phyloP scores from a whole-genome alignment of 2,888 invertebrate genomes.

The Agapostemon virescens region DNA sequence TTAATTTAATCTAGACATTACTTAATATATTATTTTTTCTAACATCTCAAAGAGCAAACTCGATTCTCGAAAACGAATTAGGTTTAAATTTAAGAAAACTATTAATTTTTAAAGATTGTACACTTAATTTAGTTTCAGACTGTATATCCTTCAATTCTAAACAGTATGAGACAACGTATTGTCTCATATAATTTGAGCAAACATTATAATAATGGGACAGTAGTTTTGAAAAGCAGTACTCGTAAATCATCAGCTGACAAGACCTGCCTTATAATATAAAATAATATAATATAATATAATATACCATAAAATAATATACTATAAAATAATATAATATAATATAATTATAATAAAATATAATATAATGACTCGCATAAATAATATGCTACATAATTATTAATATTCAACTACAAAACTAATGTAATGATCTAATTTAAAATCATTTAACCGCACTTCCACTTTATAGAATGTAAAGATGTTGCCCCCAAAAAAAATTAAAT shows the following conservation, averaged over 20 bases:
- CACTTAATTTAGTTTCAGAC: no score
- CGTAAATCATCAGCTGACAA: background rate
- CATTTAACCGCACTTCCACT: background rate
- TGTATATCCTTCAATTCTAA: no score
- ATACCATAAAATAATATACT: background rate
- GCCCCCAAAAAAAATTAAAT: background rate
- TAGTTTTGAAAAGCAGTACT: background rate
- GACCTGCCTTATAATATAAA: background rate
- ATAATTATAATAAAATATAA: background rate
- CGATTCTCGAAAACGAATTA: no score
- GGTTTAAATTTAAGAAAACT: no score
- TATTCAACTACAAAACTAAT: background rate
- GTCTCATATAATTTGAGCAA: background rate
- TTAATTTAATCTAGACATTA: no score
- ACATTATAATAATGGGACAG: background rate
- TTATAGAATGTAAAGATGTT: background rate
- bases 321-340: background rate
- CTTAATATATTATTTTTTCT: no score
- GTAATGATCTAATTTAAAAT: background rate
- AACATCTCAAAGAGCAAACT: no score
- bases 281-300: background rate
- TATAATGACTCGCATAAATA: background rate
- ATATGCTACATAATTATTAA: background rate
- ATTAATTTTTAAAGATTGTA: no score
- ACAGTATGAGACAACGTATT: background rate